These are phyloP conservation scores for Recurvirostra avosetta DNA, from an alignment of 2,113 vertebrate species.

Conservation along the genomic window DNA sequence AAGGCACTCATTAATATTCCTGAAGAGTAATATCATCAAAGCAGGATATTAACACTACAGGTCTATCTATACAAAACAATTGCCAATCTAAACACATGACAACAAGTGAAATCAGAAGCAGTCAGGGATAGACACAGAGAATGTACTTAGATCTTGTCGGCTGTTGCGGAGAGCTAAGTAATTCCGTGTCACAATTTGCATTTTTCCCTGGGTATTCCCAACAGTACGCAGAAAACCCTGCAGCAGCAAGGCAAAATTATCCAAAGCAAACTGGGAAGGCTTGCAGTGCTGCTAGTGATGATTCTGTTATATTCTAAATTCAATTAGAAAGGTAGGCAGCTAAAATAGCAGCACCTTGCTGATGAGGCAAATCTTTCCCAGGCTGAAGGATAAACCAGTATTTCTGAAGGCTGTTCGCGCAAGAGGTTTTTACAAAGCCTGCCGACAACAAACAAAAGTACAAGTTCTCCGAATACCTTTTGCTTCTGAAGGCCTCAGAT, in stretches of 20 bases:
- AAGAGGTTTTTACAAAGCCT: background rate
- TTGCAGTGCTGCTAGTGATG: conserved; percentile 10
- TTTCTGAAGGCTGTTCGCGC: background rate
- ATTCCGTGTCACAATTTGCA: conserved; percentile 36
- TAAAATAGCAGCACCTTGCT: conserved; percentile 40
- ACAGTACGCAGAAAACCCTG: conserved; percentile 12
- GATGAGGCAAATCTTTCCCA: conserved; percentile 15
- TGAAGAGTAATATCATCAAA: conserved; percentile 38
- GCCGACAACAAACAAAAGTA: background rate
- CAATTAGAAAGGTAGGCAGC: conserved; percentile 28
- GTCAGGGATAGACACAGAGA: background rate
- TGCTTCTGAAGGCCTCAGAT: background rate
- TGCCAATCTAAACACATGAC: conserved; percentile 33
- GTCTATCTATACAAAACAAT: conserved; percentile 52
- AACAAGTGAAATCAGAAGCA: conserved; percentile 43
- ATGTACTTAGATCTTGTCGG: background rate
- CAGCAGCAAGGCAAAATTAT: background rate
- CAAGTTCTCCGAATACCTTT: background rate
- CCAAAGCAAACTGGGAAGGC: conserved; percentile 36
- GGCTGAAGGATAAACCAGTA: background rate
- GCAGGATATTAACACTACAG: conserved; percentile 57
- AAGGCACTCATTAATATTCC: conserved; percentile 47
- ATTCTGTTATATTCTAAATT: conserved; percentile 23
- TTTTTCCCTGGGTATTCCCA: conserved; percentile 35
- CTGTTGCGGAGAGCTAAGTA: background rate